Conservation (phyloP, 2,797 vertebrate genomes). For the Prunella strophiata region DNA sequence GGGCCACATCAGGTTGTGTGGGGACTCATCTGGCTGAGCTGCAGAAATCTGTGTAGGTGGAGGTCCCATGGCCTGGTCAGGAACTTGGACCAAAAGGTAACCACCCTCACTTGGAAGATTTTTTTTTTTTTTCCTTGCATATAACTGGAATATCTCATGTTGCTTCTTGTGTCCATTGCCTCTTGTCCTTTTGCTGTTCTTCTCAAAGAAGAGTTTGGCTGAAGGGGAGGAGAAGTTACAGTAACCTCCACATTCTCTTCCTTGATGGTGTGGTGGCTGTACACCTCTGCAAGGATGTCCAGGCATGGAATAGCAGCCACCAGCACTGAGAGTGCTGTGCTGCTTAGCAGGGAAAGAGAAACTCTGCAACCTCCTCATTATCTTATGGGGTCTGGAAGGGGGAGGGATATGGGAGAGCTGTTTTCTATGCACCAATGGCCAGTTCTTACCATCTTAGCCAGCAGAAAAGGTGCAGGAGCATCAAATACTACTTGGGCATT, state of each 20-base stretch:
- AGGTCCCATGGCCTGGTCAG: not conserved
- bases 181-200: not conserved
- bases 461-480: not conserved
- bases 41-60: not conserved
- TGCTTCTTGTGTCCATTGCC: not conserved
- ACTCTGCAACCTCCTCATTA: not conserved
- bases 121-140: not conserved
- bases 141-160: not conserved
- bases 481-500: not conserved
- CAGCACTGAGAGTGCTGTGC: not conserved
- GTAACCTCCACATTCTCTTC: not conserved
- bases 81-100: not conserved
- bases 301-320: not conserved
- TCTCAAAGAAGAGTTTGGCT: not conserved
- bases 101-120: not conserved
- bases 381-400: not conserved
- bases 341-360: not conserved
- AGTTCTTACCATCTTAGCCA: not conserved
- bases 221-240: not conserved
- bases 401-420: not conserved
- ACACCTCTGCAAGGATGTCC: not conserved
- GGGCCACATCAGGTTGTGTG: not conserved
- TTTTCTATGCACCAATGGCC: not conserved
- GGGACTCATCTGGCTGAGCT: not conserved
- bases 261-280: not conserved